A percentile compares a stretch with the other conserved stretches of the same genome.
phyloP scores from a whole-genome alignment of 2,797 vertebrate genomes.

The Furcifer pardalis region DNA sequence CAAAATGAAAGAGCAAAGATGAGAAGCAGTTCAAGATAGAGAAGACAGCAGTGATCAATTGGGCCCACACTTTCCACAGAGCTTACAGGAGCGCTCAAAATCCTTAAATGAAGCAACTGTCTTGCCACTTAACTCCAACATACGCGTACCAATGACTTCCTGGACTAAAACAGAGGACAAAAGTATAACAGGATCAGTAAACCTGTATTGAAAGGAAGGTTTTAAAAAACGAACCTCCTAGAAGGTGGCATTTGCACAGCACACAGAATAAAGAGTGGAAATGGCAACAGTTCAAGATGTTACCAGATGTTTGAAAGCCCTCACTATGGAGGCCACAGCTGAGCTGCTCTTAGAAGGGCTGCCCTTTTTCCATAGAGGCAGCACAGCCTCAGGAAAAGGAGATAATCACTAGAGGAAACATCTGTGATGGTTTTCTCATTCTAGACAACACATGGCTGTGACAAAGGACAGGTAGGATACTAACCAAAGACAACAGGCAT shows the following conservation, averaged over 20 bases:
- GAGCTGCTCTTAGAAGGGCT: not conserved
- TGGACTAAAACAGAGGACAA: not conserved
- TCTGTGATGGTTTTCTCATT: not conserved
- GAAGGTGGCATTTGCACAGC: not conserved
- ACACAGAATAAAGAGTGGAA: not conserved
- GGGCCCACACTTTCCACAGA: not conserved
- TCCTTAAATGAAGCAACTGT: not conserved
- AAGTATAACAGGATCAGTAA: not conserved
- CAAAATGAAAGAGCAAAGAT: slow-evolving; percentile 5
- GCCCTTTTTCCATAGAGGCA: not conserved
- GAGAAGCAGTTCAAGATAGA: not conserved
- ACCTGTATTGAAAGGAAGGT: not conserved
- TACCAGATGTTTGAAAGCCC: not conserved
- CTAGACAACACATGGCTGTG: not conserved
- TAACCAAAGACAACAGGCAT: slow-evolving; percentile 2
- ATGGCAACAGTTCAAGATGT: not conserved
- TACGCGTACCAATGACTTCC: not conserved
- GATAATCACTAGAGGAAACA: not conserved
- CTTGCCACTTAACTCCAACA: not conserved
- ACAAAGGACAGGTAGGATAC: slow-evolving; percentile 2
- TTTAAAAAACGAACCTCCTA: not conserved
- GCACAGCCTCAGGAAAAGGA: slow-evolving; percentile 6
- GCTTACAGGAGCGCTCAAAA: not conserved
- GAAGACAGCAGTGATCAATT: not conserved
- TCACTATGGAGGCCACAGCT: not conserved